Conservation (phyloP, 2,797 vertebrate genomes). For the Siniperca undulata region DNA sequence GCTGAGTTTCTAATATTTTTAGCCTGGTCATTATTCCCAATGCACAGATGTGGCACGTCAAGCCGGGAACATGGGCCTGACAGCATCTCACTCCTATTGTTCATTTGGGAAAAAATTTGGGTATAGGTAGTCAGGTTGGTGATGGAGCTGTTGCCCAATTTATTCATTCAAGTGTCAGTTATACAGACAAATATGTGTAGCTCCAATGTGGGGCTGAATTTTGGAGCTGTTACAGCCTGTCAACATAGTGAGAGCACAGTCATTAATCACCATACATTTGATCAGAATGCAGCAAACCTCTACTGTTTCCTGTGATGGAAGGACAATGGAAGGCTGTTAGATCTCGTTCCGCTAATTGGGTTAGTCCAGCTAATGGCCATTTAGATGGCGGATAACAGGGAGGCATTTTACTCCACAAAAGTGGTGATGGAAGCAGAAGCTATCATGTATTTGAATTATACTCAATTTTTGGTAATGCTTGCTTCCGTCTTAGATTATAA, state of each 20-base stretch:
- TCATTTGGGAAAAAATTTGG: conserved; percentile 72
- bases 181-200: conserved; percentile 76
- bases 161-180: conserved; percentile 82
- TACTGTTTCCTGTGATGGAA: conserved; percentile 87
- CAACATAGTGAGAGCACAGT: conserved; percentile 79
- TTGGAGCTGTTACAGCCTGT: conserved; percentile 76
- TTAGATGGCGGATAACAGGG: conserved; percentile 86
- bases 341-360: conserved; percentile 87
- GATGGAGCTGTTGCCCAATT: conserved; percentile 83
- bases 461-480: conserved; percentile 49
- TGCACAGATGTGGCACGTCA: conserved; percentile 80
- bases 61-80: conserved; percentile 68
- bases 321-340: conserved; percentile 83
- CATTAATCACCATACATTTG: conserved; percentile 94
- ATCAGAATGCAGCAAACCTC: conserved; percentile 90
- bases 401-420: conserved; percentile 82
- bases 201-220: conserved; percentile 79
- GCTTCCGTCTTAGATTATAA: conserved; percentile 24
- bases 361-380: conserved; percentile 87
- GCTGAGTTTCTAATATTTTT: conserved; percentile 80
- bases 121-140: conserved; percentile 72
- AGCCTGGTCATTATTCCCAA: conserved; percentile 82
- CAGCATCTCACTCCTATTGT: conserved; percentile 77
- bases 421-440: conserved; percentile 82
- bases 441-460: conserved; percentile 80